A percentile compares a stretch with the other conserved stretches of the same genome.
phyloP scores from a whole-genome alignment of 92 coral and sea anemone species.

The Desmophyllum pertusum region DNA sequence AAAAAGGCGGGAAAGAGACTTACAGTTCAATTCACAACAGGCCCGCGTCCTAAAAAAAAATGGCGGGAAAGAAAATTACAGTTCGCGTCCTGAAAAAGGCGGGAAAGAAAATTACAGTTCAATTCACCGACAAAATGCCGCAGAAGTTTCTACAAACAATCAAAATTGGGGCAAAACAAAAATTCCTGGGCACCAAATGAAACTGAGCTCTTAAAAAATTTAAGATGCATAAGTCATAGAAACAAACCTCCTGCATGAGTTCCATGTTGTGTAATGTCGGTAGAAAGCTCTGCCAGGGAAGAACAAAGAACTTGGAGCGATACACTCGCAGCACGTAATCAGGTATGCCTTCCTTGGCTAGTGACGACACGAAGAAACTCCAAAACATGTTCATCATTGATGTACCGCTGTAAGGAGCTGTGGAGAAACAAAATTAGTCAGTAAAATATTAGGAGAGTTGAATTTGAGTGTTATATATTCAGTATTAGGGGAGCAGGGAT shows the following conservation, averaged over 20 bases:
- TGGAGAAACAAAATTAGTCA: background rate
- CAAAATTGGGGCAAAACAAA: no score
- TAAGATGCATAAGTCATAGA: background rate
- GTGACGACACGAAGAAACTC: constrained; percentile 79
- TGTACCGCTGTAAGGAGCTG: constrained; percentile 74
- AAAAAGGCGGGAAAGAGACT: no score
- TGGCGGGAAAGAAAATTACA: no score
- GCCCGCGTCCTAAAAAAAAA: no score
- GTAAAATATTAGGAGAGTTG: background rate
- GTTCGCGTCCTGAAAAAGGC: no score
- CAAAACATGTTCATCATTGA: constrained; percentile 91
- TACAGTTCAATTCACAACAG: no score
- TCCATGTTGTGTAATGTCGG: constrained; percentile 87
- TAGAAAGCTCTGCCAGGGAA: constrained; percentile 85
- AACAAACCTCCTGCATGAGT: constrained; percentile 84
- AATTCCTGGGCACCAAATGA: no score
- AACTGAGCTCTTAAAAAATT: background rate
- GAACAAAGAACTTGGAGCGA: constrained; percentile 86
- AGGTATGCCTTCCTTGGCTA: constrained; percentile 75
- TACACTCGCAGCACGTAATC: constrained; percentile 84
- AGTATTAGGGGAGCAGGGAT: no score
- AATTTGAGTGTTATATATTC: background rate
- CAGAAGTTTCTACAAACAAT: no score
- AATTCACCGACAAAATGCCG: no score
- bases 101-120: no score